These are phyloP conservation scores for Phalacrocorax aristotelis DNA, from an alignment of 2,113 vertebrate species.

Conservation along the genomic window DNA sequence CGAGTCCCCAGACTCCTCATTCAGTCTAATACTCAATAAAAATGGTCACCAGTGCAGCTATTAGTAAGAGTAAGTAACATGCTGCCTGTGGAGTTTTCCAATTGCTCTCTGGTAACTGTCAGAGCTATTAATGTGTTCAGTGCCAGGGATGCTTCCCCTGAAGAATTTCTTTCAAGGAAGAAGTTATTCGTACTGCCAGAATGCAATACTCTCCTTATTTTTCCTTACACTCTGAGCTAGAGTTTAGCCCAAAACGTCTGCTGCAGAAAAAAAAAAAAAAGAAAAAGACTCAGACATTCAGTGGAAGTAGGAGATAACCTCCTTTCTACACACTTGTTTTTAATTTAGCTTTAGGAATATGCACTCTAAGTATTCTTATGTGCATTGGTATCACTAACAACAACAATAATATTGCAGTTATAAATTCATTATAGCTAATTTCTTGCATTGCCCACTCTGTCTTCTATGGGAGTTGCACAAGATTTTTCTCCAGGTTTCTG, in stretches of 20 bases:
- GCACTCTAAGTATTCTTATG: not conserved
- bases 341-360: not conserved
- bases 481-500: not conserved
- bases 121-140: constrained; percentile 33
- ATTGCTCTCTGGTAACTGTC: constrained; percentile 28
- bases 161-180: constrained; percentile 39
- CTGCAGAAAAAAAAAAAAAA: not conserved
- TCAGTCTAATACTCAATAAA: constrained; percentile 34
- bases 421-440: not conserved
- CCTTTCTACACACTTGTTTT: not conserved
- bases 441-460: not conserved
- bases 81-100: constrained; percentile 27
- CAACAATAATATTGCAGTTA: not conserved
- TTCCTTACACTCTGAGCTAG: not conserved
- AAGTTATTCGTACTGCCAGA: not conserved
- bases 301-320: not conserved
- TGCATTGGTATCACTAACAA: not conserved
- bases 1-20: not conserved
- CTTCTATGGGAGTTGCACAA: not conserved
- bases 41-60: not conserved
- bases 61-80: constrained; percentile 18
- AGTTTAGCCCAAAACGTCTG: not conserved
- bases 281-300: not conserved
- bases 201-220: not conserved
- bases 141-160: not conserved